phyloP scores from a whole-genome alignment of 2,797 vertebrate genomes.

The Neopelma chrysocephalum region DNA sequence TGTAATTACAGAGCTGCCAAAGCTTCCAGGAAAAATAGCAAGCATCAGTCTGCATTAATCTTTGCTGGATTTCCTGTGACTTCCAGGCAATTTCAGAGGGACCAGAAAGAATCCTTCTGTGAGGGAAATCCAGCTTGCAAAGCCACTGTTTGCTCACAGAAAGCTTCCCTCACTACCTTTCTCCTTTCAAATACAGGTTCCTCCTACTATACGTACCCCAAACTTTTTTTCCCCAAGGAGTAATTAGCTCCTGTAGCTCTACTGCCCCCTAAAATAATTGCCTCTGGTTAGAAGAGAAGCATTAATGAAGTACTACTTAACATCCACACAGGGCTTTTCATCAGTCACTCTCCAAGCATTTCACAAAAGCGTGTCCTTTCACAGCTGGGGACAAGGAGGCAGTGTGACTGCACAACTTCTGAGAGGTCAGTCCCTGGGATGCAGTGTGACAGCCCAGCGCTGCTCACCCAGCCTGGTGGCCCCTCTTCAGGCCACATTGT shows the following conservation, averaged over 20 bases:
- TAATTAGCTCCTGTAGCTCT: background rate
- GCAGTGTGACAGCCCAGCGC: background rate
- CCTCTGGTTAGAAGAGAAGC: background rate
- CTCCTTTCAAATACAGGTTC: background rate
- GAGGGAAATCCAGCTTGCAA: background rate
- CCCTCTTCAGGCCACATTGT: background rate
- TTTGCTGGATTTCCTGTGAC: conserved; percentile 14
- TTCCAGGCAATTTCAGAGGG: conserved; percentile 4
- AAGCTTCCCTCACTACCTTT: background rate
- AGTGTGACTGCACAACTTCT: background rate
- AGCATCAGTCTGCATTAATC: conserved; percentile 32
- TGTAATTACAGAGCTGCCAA: conserved; percentile 55
- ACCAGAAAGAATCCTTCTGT: conserved; percentile 8
- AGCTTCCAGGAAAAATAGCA: conserved; percentile 34
- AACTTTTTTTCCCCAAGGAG: background rate
- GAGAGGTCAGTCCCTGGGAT: background rate
- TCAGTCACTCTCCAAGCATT: background rate
- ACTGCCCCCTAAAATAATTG: background rate
- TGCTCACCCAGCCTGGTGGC: background rate
- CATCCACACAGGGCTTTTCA: background rate
- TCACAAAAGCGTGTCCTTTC: background rate
- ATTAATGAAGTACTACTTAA: background rate
- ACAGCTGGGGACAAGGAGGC: background rate
- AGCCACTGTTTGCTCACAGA: background rate
- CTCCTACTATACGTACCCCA: background rate